Base-by-base conservation (phyloP, 2,113 vertebrate genomes). In the Datnioides undecimradiatus region DNA sequence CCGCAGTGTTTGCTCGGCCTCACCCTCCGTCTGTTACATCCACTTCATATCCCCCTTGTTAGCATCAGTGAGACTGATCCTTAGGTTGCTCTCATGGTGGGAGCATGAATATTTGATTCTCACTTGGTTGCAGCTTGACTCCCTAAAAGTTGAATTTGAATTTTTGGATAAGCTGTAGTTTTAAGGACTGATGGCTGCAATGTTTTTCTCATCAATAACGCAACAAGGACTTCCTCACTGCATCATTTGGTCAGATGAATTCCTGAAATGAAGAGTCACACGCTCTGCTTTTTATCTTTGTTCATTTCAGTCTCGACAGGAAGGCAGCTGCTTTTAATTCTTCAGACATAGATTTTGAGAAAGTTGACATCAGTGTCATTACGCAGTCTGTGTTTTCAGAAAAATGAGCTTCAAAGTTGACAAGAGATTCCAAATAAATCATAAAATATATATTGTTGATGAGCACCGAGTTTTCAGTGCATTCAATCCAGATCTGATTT, bases 1-100 rank as follows among this genome's bases (percentile, higher is more conserved):
- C 90, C 80, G 89, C 90, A 87, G 90, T 89, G 87, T 90, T 90
- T 85, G 85, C 83, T 86, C 71, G 71, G 80, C 85, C 85, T 87
- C 82, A 9, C 80, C 84, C 86, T 88, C 80, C 63, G 83, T 83
- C 89, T 83, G 82, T 67, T 80, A 72, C 87, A 80, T 71, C 71
- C 48, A 76, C 83, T 68, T 75, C 79, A 76, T 80, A 76, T 86
- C 68, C 55, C 67, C 74, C 84, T 88, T 68, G 85, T 90, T 88
- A 85, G 82, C 79, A 74, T 73, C 84, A 46, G 34, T 46, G 62
- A 46, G 71, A 71, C 71, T 55, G 68, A 81, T 72, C 87, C 73
- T 73, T 58, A 59, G 81, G 68, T 52, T 57, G 66, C 68, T 83
- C 60, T 49, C 63, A 27, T 5, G 10, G 78, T 11, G 51, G 57